Percentiles rank a stretch among this genome's conserved stretches.
These are phyloP conservation scores for Cephalotes varians DNA, from an alignment of 2,888 invertebrate species.

Conservation along the genomic window DNA sequence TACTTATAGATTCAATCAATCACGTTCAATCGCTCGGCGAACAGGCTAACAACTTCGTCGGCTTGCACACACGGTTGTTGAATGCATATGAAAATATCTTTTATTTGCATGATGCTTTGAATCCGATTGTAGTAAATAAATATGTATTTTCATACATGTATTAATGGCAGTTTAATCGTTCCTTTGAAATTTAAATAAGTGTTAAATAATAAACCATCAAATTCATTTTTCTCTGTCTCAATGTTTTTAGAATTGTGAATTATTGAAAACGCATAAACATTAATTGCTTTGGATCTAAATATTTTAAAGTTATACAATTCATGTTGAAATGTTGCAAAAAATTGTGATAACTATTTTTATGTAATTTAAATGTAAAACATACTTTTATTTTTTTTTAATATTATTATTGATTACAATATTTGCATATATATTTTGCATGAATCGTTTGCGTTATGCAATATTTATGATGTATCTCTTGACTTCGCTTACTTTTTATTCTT, in stretches of 20 bases:
- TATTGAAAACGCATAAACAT: background rate
- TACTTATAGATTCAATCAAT: no score
- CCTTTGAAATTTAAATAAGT: background rate
- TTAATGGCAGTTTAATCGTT: background rate
- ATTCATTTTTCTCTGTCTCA: no score
- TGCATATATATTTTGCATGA: conserved; percentile 14
- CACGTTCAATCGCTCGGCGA: no score
- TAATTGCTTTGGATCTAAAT: background rate
- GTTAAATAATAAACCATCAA: background rate
- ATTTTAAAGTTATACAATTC: background rate
- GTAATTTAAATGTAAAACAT: background rate
- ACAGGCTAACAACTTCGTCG: no score
- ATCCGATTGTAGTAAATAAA: background rate
- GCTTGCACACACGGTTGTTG: no score
- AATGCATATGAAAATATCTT: background rate
- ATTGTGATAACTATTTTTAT: background rate
- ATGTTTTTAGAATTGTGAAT: background rate
- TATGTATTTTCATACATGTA: background rate
- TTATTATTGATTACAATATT: conserved; percentile 7
- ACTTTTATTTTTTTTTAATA: background rate
- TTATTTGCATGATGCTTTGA: background rate
- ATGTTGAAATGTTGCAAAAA: background rate
- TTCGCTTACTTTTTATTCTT: background rate
- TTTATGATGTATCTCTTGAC: background rate
- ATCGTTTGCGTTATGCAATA: background rate